phyloP scores from a whole-genome alignment of 2,113 vertebrate species.

The Callipepla squamata region DNA sequence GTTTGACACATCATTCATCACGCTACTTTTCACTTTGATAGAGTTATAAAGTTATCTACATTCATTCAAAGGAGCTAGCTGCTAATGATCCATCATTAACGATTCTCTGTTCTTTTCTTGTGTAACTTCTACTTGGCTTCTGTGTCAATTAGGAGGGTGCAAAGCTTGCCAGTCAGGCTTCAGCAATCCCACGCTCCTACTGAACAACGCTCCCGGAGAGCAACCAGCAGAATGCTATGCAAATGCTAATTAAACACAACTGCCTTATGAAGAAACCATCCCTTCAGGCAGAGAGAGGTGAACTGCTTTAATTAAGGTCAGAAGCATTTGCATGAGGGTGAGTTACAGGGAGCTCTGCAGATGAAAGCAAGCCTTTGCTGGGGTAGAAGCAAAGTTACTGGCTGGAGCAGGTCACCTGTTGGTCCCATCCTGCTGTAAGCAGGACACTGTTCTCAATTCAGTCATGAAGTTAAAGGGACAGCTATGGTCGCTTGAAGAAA shows the following conservation, averaged over 20 bases:
- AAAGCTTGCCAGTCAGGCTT: constrained; percentile 72
- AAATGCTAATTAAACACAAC: constrained; percentile 74
- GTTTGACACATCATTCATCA: constrained; percentile 64
- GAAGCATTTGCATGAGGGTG: constrained; percentile 61
- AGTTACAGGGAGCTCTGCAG: constrained; percentile 19
- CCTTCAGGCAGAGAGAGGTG: constrained; percentile 63
- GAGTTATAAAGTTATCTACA: constrained; percentile 72
- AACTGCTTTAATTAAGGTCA: constrained; percentile 72
- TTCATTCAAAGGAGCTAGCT: constrained; percentile 68
- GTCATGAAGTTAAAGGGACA: not conserved
- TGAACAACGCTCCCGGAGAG: constrained; percentile 53
- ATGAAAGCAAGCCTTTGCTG: constrained; percentile 13
- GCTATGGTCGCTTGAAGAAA: not conserved
- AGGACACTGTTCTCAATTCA: not conserved
- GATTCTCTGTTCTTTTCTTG: constrained; percentile 67
- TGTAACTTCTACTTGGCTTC: constrained; percentile 72
- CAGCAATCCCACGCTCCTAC: constrained; percentile 70
- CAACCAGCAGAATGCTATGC: constrained; percentile 67
- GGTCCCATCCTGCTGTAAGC: not conserved
- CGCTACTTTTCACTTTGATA: constrained; percentile 65
- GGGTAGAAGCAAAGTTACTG: not conserved
- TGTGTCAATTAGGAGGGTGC: constrained; percentile 63
- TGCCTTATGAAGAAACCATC: constrained; percentile 70
- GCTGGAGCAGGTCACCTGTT: not conserved
- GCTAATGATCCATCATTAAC: constrained; percentile 72